A percentile compares a stretch with the other conserved stretches of the same genome.
phyloP scores from a whole-genome alignment of 2,888 invertebrate genomes.

The Ennomos quercinarius region DNA sequence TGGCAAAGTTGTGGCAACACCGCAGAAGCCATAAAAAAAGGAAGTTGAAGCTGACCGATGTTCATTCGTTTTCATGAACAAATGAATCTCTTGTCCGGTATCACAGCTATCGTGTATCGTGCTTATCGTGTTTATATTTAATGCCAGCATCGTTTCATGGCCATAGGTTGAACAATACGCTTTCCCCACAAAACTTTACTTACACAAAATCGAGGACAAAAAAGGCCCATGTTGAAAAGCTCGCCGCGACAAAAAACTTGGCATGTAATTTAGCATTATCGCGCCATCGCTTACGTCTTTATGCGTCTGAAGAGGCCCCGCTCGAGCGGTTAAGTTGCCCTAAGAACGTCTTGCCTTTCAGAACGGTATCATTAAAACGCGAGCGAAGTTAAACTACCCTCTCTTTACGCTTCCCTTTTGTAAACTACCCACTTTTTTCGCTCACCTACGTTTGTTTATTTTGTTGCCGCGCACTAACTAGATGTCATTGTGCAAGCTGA shows the following conservation, averaged over 20 bases:
- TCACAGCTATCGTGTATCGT: too few relatives aligned
- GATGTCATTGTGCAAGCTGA: conserved; percentile 27
- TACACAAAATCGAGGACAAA: conserved; percentile 18
- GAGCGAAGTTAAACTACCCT: conserved; percentile 29
- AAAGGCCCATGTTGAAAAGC: conserved; percentile 11
- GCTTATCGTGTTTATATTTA: too few relatives aligned
- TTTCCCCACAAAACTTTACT: conserved; percentile 17
- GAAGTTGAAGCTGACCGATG: too few relatives aligned
- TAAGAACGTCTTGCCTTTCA: conserved; percentile 27
- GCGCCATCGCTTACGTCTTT: conserved; percentile 28
- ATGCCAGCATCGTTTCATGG: too few relatives aligned
- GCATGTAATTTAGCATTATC: conserved; percentile 30
- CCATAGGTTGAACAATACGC: conserved; percentile 10
- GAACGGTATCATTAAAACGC: conserved; percentile 38
- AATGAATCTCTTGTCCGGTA: too few relatives aligned
- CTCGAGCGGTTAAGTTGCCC: conserved; percentile 26
- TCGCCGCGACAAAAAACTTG: conserved; percentile 21
- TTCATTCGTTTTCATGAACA: too few relatives aligned
- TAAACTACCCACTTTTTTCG: conserved; percentile 29
- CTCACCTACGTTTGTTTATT: conserved; percentile 37
- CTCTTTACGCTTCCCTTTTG: conserved; percentile 31
- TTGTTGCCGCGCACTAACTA: conserved; percentile 34
- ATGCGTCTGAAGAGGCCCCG: conserved; percentile 19
- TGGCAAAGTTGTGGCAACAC: too few relatives aligned
- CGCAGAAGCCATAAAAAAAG: too few relatives aligned